phyloP scores from a whole-genome alignment of 2,797 vertebrate genomes.

The Acipenser oxyrinchus region DNA sequence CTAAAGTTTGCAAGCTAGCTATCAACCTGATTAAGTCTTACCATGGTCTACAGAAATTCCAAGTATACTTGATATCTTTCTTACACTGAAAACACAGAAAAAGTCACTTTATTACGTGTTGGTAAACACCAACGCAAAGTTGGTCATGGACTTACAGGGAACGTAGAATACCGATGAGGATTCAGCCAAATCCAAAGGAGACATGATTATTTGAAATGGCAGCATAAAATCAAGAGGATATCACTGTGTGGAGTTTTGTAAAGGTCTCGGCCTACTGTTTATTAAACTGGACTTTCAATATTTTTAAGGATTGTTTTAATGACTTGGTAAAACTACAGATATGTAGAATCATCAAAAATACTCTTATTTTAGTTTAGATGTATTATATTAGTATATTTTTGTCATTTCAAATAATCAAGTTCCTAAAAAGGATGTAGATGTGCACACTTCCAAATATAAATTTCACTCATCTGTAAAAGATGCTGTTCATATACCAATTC shows the following conservation, averaged over 20 bases:
- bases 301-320: too few species aligned
- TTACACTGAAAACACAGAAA: slow-evolving; percentile 98
- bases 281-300: too few species aligned
- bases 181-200: background rate
- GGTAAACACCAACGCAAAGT: slow-evolving; percentile 49
- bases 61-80: slow-evolving; percentile 99
- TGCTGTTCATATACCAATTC: too few species aligned
- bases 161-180: background rate
- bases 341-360: too few species aligned
- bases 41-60: slow-evolving; percentile 99
- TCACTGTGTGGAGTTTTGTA: background rate
- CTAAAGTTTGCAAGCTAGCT: slow-evolving; percentile 51
- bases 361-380: too few species aligned
- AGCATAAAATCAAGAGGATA: background rate
- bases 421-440: background rate
- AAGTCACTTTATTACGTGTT: slow-evolving; percentile 76
- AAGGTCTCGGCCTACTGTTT: too few species aligned
- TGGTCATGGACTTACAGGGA: slow-evolving; percentile 42
- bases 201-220: slow-evolving; percentile 2
- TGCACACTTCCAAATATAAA: too few species aligned
- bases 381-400: too few species aligned
- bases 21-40: slow-evolving; percentile 82
- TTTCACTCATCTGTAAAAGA: too few species aligned
- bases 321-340: too few species aligned
- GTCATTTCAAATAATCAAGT: slow-evolving; percentile 9